Evolutionary conservation across 35 echinoderm and acorn worm species (phyloP), one percentile per base, ranked within the genome.

Genomic region (Chiridota heheva): DNA sequence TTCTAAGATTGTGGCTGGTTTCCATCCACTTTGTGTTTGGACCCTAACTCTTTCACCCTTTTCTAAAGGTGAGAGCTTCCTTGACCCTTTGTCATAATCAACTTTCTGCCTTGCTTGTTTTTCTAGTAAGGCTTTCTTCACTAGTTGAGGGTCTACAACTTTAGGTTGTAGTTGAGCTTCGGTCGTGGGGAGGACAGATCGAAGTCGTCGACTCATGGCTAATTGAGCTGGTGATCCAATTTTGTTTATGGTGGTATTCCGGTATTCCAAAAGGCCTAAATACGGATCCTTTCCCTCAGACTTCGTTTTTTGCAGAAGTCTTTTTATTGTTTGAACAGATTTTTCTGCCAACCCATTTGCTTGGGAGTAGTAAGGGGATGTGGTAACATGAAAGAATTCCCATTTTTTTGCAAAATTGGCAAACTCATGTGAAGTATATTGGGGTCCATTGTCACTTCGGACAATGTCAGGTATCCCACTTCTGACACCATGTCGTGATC

Each of bases 61-160:
- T 6, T 78, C 30, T 22, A 78, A 35, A 32, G 47, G 51, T 38
- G 29, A 32, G 3, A 63, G 76, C 20, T 32, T 32, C 31, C 44
- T 64, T 80, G 58, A 60, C 3, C 51, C 58, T 31, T 42, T 32
- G 33, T 80, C 76, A 40, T 63, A 63, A 26, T 18, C 60, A 20
- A 40, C 2, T 41, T 80, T 80, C n/a, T 80, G 76, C 17, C 7
- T 61, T 10, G 29, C 75, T 37, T 78, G 75, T 80, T 80, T 62
- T 15, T 2, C 34, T 40, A 8, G 16, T 10, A 80, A 42, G 41
- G 31, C 37, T 62, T 60, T 27, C 8, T 80, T 60, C 29, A 63
- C 58, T 20, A 63, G 2, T 42, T 36, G 20, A 22, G 55, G 55
- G 44, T 62, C 5, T 16, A 80, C 44, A 16, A 63, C 47, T 36